A percentile compares a stretch with the other conserved stretches of the same genome.
Conservation (phyloP, 2,888 invertebrate genomes). For the Drosophila vallismaia region DNA sequence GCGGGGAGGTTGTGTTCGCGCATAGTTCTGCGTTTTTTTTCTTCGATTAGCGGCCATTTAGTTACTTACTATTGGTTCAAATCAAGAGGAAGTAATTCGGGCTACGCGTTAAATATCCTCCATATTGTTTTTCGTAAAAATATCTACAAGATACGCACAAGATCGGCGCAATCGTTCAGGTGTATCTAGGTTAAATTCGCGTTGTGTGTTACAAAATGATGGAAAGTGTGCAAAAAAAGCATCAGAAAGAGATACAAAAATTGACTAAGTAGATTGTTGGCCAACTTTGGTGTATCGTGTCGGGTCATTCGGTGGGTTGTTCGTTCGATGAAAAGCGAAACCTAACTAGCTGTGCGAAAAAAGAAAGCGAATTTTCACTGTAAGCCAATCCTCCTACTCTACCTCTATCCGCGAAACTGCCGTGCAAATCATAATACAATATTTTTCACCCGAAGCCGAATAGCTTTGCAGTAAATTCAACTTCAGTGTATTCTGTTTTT, state of each 20-base stretch:
- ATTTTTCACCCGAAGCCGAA: slow-evolving; percentile 40
- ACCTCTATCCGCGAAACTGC: slow-evolving; percentile 12
- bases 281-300: slow-evolving; percentile 33
- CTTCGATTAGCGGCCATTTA: slow-evolving; percentile 1
- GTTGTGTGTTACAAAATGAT: slow-evolving; percentile 74
- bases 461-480: slow-evolving; percentile 24
- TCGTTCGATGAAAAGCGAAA: slow-evolving; percentile 58
- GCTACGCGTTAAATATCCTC: not conserved
- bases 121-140: not conserved
- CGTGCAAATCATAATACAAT: slow-evolving; percentile 26
- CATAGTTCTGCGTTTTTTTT: not conserved
- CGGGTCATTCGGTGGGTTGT: slow-evolving; percentile 17
- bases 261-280: slow-evolving; percentile 45
- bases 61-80: not conserved
- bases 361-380: slow-evolving; percentile 63
- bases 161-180: slow-evolving; percentile 45
- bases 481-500: slow-evolving; percentile 18
- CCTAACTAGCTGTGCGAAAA: slow-evolving; percentile 55
- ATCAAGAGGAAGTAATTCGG: not conserved
- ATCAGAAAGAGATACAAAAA: slow-evolving; percentile 45
- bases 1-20: slow-evolving; percentile 1
- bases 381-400: slow-evolving; percentile 25
- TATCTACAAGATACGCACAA: not conserved
- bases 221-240: slow-evolving; percentile 74
- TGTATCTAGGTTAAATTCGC: slow-evolving; percentile 78